phyloP scores from a whole-genome alignment of 2,113 vertebrate genomes.

The Ailurus styani region DNA sequence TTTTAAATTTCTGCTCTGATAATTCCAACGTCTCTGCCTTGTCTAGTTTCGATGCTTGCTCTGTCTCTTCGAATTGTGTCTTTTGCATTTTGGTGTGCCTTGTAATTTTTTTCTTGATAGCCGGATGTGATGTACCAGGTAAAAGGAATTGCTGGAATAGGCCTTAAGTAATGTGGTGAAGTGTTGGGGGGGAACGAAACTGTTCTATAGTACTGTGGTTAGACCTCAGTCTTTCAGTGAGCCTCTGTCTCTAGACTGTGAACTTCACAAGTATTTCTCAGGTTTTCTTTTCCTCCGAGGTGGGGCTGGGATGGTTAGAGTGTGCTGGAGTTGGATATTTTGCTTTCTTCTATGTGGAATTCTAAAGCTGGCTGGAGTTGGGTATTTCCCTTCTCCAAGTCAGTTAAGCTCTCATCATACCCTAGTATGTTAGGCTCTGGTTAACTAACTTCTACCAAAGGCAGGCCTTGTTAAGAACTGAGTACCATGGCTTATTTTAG shows the following conservation, averaged over 20 bases:
- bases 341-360: background rate
- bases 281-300: background rate
- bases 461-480: background rate
- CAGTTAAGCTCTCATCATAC: background rate
- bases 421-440: background rate
- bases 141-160: background rate
- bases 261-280: background rate
- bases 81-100: background rate
- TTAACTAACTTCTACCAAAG: background rate
- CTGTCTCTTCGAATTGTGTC: background rate
- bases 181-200: background rate
- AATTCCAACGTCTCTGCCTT: background rate
- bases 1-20: background rate
- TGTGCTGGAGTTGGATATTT: background rate
- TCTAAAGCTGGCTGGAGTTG: background rate
- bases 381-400: background rate
- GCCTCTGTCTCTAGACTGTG: background rate
- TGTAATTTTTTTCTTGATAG: background rate
- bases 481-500: background rate
- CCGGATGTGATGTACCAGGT: background rate
- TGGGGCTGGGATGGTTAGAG: background rate
- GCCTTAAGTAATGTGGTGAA: background rate
- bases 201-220: background rate
- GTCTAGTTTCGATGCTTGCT: background rate
- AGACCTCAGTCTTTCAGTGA: background rate